Evolutionary conservation across 2,888 invertebrate species (phyloP).

Genomic region (Coleophora flavipennella): DNA sequence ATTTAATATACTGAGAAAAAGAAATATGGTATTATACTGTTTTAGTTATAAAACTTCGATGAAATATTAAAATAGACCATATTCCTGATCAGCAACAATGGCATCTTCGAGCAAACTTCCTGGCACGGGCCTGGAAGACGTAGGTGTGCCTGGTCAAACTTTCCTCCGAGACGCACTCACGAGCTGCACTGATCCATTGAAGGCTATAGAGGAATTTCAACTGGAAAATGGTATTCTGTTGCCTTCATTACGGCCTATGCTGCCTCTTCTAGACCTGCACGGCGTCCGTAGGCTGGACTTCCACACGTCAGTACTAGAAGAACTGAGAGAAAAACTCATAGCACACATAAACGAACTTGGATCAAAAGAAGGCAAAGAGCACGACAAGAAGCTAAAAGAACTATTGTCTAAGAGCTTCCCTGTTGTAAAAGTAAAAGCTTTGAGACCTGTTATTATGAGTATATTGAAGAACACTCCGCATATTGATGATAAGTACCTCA

Average conservation of each 20-base stretch:
- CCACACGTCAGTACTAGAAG: conserved; percentile 93
- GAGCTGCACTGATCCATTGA: conserved; percentile 95
- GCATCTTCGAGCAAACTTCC: conserved; percentile 62
- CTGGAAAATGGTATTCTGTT: conserved; percentile 92
- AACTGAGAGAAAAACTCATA: conserved; percentile 77
- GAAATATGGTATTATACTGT: too few species aligned
- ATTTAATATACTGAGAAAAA: too few species aligned
- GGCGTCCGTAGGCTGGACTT: conserved; percentile 94
- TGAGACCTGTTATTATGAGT: conserved; percentile 95
- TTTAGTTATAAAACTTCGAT: too few species aligned
- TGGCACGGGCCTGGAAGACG: conserved; percentile 82
- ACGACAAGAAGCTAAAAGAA: conserved; percentile 90
- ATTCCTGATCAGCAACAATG: conserved; percentile 25
- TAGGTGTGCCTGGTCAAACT: conserved; percentile 90
- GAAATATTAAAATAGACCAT: neutral
- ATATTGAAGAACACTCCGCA: conserved; percentile 93
- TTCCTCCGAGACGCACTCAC: conserved; percentile 92
- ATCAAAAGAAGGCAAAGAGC: conserved; percentile 77
- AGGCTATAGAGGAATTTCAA: conserved; percentile 99
- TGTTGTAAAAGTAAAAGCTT: conserved; percentile 90
- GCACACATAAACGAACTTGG: conserved; percentile 89
- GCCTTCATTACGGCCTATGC: conserved; percentile 93
- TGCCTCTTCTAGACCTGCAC: conserved; percentile 95
- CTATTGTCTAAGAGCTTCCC: conserved; percentile 93
- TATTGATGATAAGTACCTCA: conserved; percentile 86